These are phyloP conservation scores for Xylocampa areola DNA, from an alignment of 2,888 invertebrate species.

Conservation along the genomic window DNA sequence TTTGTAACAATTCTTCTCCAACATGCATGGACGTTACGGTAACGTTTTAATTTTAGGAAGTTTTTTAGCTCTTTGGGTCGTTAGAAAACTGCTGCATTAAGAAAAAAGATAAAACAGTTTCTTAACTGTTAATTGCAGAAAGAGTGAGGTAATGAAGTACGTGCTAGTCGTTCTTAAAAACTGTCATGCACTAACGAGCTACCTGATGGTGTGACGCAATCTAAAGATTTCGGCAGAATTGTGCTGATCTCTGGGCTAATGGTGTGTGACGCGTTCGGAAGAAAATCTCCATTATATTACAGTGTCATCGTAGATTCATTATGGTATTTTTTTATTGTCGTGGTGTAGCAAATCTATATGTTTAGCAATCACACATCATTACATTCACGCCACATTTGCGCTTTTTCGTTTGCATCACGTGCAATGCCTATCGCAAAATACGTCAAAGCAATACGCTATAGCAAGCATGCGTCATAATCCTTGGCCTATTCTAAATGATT, in stretches of 20 bases:
- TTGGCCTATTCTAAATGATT: slow-evolving; percentile 56
- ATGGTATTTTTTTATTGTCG: slow-evolving; percentile 52
- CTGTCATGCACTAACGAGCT: slow-evolving; percentile 71
- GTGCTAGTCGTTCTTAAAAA: slow-evolving; percentile 66
- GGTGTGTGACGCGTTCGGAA: slow-evolving; percentile 71
- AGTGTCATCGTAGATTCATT: slow-evolving; percentile 30
- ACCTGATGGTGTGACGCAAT: slow-evolving; percentile 76
- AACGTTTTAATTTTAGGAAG: slow-evolving; percentile 42
- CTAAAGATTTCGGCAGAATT: slow-evolving; percentile 78
- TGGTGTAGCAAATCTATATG: slow-evolving; percentile 48
- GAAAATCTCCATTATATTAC: slow-evolving; percentile 56
- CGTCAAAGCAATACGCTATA: slow-evolving; percentile 32
- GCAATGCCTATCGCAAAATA: slow-evolving; percentile 31
- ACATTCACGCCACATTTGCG: slow-evolving; percentile 19
- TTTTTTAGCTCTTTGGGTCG: slow-evolving; percentile 43
- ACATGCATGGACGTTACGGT: slow-evolving; percentile 34
- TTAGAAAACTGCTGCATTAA: slow-evolving; percentile 58
- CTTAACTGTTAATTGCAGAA: slow-evolving; percentile 73
- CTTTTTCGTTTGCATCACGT: slow-evolving; percentile 41
- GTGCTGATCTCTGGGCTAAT: slow-evolving; percentile 79
- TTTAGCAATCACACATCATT: slow-evolving; percentile 45
- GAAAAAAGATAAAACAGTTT: slow-evolving; percentile 59
- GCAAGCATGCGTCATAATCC: slow-evolving; percentile 54
- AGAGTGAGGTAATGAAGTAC: slow-evolving; percentile 70
- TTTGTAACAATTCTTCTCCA: slow-evolving; percentile 34